These are phyloP conservation scores for Cheilosia vernalis DNA, from an alignment of 2,888 invertebrate genomes.

Conservation along the genomic window DNA sequence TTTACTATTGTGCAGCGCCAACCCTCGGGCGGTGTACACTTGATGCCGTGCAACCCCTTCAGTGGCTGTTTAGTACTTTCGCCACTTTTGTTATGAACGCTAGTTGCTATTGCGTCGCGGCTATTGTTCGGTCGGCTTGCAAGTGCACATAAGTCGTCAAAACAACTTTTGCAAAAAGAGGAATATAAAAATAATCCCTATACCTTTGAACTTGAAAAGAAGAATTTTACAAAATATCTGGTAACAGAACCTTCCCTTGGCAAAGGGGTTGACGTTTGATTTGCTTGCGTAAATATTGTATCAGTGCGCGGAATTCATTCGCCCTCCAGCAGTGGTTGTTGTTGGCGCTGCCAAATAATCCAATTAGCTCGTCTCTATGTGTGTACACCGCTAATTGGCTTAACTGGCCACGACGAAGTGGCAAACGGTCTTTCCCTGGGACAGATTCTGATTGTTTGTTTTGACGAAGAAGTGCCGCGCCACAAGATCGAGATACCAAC, in stretches of 20 bases:
- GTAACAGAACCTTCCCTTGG: not conserved
- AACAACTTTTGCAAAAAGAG: constrained; percentile 15
- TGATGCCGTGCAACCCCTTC: constrained; percentile 40
- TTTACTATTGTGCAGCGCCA: constrained; percentile 49
- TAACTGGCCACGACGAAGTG: constrained; percentile 28
- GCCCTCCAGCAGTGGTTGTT: constrained; percentile 36
- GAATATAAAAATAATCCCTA: constrained; percentile 16
- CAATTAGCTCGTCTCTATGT: constrained; percentile 47
- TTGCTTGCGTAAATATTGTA: constrained; percentile 47
- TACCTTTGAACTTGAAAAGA: constrained; percentile 70
- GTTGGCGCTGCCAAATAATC: constrained; percentile 45
- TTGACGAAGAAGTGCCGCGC: constrained; percentile 22
- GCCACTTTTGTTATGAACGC: constrained; percentile 56
- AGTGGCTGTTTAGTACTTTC: constrained; percentile 44
- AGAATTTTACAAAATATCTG: constrained; percentile 23
- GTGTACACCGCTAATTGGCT: constrained; percentile 59
- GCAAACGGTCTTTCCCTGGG: not conserved
- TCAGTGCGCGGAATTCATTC: constrained; percentile 51
- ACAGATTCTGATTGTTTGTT: constrained; percentile 39
- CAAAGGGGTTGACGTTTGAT: constrained; percentile 41
- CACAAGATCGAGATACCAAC: not conserved
- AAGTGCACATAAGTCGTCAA: not conserved
- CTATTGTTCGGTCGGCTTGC: constrained; percentile 42
- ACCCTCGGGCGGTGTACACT: constrained; percentile 32
- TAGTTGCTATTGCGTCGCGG: constrained; percentile 51